Evolutionary conservation across 2,113 vertebrate species (phyloP).

Genomic region (Datnioides undecimradiatus): DNA sequence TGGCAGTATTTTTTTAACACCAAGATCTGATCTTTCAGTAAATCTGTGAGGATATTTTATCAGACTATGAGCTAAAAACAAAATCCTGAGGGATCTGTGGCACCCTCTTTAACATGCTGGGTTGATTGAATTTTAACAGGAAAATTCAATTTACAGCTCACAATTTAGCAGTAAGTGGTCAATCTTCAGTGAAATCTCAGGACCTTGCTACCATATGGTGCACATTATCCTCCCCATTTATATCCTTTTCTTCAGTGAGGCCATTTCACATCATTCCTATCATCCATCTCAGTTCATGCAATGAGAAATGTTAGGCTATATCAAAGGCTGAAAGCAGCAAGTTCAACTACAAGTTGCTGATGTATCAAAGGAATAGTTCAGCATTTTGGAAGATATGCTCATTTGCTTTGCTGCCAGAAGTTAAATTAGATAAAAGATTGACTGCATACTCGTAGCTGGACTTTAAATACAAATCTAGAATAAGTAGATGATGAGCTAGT

Average conservation of each 20-base stretch:
- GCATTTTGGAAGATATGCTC: not conserved
- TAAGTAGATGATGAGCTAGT: not conserved
- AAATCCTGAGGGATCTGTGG: not conserved
- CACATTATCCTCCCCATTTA: conserved; percentile 24
- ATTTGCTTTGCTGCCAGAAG: not conserved
- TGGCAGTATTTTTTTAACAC: conserved; percentile 2
- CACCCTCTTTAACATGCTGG: conserved; percentile 1
- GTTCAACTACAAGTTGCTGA: not conserved
- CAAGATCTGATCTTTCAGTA: not conserved
- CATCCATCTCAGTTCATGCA: not conserved
- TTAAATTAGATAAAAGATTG: not conserved
- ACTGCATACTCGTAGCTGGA: not conserved
- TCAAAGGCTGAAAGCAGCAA: not conserved
- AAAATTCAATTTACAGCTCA: conserved; percentile 54
- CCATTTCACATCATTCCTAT: conserved; percentile 13
- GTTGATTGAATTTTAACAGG: conserved; percentile 33
- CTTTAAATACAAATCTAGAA: not conserved
- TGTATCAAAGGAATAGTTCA: not conserved
- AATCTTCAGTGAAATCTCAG: conserved; percentile 38
- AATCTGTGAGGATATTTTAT: conserved; percentile 7
- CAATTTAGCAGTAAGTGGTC: conserved; percentile 27
- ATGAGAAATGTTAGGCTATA: not conserved
- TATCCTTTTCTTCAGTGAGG: not conserved
- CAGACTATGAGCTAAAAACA: conserved; percentile 4
- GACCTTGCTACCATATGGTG: conserved; percentile 31